These are phyloP conservation scores for Anniella stebbinsi DNA, from an alignment of 2,797 vertebrate species.

Conservation along the genomic window DNA sequence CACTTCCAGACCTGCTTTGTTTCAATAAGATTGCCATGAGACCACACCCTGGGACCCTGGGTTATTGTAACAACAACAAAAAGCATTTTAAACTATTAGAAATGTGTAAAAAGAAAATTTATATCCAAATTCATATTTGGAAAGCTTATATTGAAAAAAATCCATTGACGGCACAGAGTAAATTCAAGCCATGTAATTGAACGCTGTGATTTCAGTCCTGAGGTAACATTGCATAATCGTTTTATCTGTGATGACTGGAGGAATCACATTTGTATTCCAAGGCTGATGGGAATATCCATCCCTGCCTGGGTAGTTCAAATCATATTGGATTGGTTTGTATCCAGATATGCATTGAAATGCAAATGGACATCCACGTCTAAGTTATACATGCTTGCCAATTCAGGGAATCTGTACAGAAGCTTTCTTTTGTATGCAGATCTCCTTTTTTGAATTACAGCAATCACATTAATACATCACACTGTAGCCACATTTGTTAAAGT, in stretches of 20 bases:
- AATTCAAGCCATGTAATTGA: not conserved
- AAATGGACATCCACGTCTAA: not conserved
- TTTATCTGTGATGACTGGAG: not conserved
- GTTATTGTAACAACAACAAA: not conserved
- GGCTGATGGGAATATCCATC: not conserved
- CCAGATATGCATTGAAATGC: not conserved
- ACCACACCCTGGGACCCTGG: not conserved
- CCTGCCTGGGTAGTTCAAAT: not conserved
- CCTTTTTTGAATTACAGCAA: conserved; percentile 39
- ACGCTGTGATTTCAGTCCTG: not conserved
- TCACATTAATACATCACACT: not conserved
- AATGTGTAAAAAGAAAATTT: not conserved
- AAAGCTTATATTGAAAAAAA: not conserved
- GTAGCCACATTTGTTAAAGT: conserved; percentile 5
- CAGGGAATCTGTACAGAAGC: not conserved
- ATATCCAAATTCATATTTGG: not conserved
- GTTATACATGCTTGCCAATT: not conserved
- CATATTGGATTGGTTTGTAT: not conserved
- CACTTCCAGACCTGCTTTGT: not conserved
- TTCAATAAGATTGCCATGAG: not conserved
- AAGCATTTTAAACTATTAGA: not conserved
- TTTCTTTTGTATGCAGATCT: conserved; percentile 19
- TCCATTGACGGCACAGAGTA: not conserved
- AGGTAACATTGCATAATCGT: not conserved
- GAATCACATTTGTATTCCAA: not conserved